Conservation (phyloP, 2,113 vertebrate species). For the Antechinus flavipes region DNA sequence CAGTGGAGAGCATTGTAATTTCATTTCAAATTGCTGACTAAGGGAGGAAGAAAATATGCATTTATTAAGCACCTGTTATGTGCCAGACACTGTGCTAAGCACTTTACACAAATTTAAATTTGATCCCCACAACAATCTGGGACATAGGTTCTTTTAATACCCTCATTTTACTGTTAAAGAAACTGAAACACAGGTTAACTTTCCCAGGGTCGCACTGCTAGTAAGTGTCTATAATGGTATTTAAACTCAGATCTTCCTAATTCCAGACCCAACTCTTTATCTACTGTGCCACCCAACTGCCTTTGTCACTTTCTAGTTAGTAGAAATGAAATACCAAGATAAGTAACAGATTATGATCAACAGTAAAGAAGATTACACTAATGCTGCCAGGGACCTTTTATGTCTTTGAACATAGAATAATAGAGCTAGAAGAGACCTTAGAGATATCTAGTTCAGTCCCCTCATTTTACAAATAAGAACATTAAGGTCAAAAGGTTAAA, state of each 20-base stretch:
- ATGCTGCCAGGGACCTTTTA: neutral
- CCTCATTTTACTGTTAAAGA: neutral
- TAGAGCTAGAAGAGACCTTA: neutral
- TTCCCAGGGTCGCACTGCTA: neutral
- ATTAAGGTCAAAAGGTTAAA: neutral
- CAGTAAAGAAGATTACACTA: neutral
- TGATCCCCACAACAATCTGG: neutral
- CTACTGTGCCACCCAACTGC: neutral
- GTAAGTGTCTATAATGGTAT: neutral
- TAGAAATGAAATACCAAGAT: neutral
- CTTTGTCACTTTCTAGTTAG: neutral
- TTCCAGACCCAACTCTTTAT: neutral
- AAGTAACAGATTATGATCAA: neutral
- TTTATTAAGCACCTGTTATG: neutral
- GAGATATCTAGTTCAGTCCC: neutral
- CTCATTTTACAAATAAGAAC: neutral
- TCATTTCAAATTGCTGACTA: neutral
- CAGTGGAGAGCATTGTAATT: neutral
- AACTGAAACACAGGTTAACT: neutral
- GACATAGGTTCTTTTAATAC: neutral
- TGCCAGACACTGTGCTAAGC: neutral
- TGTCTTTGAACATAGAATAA: neutral
- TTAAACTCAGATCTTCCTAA: neutral
- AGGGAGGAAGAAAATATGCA: neutral
- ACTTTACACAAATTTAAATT: neutral